A percentile compares a stretch with the other conserved stretches of the same genome.
These are phyloP conservation scores for Crioceris asparagi DNA, from an alignment of 2,888 invertebrate genomes.

Conservation along the genomic window DNA sequence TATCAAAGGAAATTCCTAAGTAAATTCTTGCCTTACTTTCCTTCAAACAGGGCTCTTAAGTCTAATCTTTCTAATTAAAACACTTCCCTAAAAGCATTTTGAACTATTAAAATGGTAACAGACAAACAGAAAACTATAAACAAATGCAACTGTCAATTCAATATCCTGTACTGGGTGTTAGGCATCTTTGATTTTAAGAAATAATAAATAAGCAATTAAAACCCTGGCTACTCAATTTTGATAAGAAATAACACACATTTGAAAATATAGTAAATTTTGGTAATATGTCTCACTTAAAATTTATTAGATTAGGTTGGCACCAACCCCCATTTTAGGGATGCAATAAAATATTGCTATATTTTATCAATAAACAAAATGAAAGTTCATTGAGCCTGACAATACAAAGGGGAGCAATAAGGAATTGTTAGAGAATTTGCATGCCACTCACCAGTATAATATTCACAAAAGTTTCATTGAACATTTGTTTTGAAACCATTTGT, in stretches of 20 bases:
- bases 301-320: too few relatives aligned
- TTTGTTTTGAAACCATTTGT: constrained; percentile 3
- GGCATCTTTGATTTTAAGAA: background rate
- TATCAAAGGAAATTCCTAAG: constrained; percentile 3
- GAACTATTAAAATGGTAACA: constrained; percentile 23
- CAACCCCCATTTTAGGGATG: background rate
- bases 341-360: background rate
- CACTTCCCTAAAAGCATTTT: constrained; percentile 22
- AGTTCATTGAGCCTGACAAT: background rate
- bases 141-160: constrained; percentile 27
- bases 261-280: too few relatives aligned
- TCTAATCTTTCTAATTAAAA: constrained; percentile 16
- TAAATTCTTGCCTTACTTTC: constrained; percentile 17
- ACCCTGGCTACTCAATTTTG: background rate
- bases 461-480: constrained; percentile 1
- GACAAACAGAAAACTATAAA: constrained; percentile 27
- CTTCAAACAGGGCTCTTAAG: constrained; percentile 18
- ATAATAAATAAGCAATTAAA: background rate
- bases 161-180: background rate
- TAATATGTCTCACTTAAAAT: too few relatives aligned
- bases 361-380: background rate
- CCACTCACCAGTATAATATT: constrained; percentile 4
- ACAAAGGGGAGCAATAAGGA: background rate
- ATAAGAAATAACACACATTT: too few relatives aligned
- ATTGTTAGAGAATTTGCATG: background rate